Evolutionary conservation across 2,797 vertebrate species (phyloP).

Genomic region (Chloroceryle inda): DNA sequence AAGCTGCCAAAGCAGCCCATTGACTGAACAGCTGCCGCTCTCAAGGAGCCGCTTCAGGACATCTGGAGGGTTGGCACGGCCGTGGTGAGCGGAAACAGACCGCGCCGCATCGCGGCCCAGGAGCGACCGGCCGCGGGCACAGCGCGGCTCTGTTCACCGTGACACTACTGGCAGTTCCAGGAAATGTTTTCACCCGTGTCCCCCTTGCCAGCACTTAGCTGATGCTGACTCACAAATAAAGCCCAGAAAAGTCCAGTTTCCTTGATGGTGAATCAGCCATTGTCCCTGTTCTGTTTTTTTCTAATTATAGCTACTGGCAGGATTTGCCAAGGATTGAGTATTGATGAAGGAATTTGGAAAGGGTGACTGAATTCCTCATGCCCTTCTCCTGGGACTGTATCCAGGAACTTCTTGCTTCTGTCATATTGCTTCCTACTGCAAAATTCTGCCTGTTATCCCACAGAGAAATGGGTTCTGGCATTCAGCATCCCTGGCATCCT

Average conservation of each 20-base stretch:
- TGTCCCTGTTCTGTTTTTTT: slow-evolving; percentile 20
- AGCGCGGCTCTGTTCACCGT: not conserved
- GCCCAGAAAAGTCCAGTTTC: slow-evolving; percentile 44
- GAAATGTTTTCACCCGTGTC: slow-evolving; percentile 47
- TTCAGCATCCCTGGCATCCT: not conserved
- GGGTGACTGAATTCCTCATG: slow-evolving; percentile 53
- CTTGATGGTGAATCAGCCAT: slow-evolving; percentile 67
- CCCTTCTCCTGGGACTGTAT: slow-evolving; percentile 16
- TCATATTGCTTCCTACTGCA: not conserved
- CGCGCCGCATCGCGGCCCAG: not conserved
- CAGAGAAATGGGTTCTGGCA: not conserved
- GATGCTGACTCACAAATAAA: slow-evolving; percentile 70
- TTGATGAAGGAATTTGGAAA: slow-evolving; percentile 52
- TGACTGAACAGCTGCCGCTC: slow-evolving; percentile 52
- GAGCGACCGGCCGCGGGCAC: not conserved
- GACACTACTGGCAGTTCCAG: not conserved
- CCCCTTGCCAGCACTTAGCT: slow-evolving; percentile 22
- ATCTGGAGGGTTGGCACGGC: slow-evolving; percentile 57
- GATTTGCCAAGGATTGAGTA: slow-evolving; percentile 40
- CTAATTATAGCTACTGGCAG: slow-evolving; percentile 24
- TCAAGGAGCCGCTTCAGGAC: slow-evolving; percentile 39
- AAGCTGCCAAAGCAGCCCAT: slow-evolving; percentile 48
- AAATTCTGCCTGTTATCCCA: not conserved
- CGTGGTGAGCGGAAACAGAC: not conserved
- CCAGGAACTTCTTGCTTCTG: slow-evolving; percentile 10